A percentile compares a stretch with the other conserved stretches of the same genome.
Evolutionary conservation across 2,797 vertebrate species (phyloP).

Genomic region (Crocodylus rhombifer): DNA sequence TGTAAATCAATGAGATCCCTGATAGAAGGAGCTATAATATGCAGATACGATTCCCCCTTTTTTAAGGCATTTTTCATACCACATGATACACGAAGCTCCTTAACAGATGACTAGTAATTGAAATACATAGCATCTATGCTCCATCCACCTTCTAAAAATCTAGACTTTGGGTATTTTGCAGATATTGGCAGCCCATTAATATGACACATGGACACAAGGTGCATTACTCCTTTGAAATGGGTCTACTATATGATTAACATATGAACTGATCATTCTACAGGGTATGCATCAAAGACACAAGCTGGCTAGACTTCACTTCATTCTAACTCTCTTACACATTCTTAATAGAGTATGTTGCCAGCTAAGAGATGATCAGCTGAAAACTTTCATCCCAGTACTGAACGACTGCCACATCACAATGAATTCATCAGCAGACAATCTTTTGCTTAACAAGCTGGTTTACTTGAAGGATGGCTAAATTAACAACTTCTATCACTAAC

Average conservation of each 20-base stretch:
- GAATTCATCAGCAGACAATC: background rate
- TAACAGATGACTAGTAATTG: background rate
- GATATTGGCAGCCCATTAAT: background rate
- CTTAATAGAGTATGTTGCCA: background rate
- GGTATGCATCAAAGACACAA: rapidly evolving
- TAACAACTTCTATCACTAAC: background rate
- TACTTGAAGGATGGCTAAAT: background rate
- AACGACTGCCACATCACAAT: background rate
- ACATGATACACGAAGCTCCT: background rate
- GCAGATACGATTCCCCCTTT: background rate
- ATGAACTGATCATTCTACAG: background rate
- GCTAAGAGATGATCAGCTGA: background rate
- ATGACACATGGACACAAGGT: background rate
- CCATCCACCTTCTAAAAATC: background rate
- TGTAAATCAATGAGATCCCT: background rate
- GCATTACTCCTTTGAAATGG: background rate
- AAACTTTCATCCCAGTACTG: background rate
- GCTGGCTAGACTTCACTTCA: background rate
- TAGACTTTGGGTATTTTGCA: background rate
- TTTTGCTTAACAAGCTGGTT: background rate
- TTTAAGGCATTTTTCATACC: background rate
- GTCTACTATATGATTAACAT: background rate
- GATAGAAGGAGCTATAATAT: background rate
- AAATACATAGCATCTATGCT: background rate
- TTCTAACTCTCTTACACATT: background rate